Evolutionary conservation across 2,113 vertebrate species (phyloP).

Genomic region (Gymnorhina tibicen): DNA sequence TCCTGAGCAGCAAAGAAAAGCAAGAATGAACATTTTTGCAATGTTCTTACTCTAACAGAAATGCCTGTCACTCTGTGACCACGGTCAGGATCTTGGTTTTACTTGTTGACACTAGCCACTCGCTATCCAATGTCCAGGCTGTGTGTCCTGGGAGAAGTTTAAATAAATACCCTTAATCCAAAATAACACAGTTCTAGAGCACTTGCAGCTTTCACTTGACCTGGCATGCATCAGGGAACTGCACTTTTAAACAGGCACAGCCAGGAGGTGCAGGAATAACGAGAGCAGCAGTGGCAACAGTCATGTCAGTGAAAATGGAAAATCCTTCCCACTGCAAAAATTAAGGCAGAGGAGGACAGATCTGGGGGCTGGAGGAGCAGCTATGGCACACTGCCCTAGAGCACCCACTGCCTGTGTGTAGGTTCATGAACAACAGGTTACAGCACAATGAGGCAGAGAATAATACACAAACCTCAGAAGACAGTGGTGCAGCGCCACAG

Average conservation of each 20-base stretch:
- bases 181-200: neutral
- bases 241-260: neutral
- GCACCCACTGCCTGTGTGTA: neutral
- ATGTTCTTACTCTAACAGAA: neutral
- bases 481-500: neutral
- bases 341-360: neutral
- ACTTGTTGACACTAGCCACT: neutral
- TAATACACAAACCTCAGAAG: neutral
- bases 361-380: neutral
- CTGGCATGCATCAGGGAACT: neutral
- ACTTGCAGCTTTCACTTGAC: neutral
- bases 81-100: neutral
- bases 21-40: neutral
- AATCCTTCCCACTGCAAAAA: neutral
- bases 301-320: neutral
- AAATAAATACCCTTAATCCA: neutral
- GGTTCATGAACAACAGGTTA: neutral
- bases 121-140: neutral
- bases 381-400: neutral
- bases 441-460: neutral
- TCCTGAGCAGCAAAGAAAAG: neutral
- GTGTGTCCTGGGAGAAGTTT: neutral
- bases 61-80: neutral
- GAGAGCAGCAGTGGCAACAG: neutral
- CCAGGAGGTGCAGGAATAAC: neutral